Percentiles rank a stretch among this genome's conserved stretches.
Evolutionary conservation across 1,140 invertebrate species (phyloP).

Genomic region (Caligus rogercresseyi): DNA sequence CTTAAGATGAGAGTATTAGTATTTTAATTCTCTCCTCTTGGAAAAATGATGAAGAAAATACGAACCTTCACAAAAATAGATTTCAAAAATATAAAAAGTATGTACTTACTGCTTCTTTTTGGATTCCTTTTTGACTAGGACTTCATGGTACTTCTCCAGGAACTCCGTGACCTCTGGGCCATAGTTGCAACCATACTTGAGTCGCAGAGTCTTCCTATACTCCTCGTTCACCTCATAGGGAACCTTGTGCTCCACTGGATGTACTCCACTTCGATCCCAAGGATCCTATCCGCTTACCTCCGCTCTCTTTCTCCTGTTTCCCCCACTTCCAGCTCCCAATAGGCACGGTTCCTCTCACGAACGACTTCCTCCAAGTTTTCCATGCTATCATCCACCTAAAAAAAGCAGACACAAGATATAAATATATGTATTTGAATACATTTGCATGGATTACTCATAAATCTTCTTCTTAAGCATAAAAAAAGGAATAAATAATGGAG

Average conservation of each 20-base stretch:
- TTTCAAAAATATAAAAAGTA: no score
- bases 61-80: no score
- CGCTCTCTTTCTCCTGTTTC: conserved; percentile 50
- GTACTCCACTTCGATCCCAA: conserved; percentile 18
- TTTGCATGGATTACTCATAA: no score
- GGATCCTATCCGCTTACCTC: conserved; percentile 33
- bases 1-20: no score
- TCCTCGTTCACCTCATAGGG: conserved; percentile 20
- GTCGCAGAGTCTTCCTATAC: conserved; percentile 30
- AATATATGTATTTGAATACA: no score
- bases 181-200: background rate
- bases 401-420: no score
- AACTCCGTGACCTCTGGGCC: background rate
- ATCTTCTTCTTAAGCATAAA: no score
- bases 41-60: no score
- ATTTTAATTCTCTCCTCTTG: no score
- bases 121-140: background rate
- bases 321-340: conserved; percentile 74
- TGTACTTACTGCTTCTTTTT: background rate
- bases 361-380: conserved; percentile 77
- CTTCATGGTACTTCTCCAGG: background rate
- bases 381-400: conserved; percentile 80
- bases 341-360: conserved; percentile 76
- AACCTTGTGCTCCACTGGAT: conserved; percentile 20
- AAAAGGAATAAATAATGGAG: no score